Conservation (phyloP, 2,797 vertebrate species). For the Anguilla obscura region DNA sequence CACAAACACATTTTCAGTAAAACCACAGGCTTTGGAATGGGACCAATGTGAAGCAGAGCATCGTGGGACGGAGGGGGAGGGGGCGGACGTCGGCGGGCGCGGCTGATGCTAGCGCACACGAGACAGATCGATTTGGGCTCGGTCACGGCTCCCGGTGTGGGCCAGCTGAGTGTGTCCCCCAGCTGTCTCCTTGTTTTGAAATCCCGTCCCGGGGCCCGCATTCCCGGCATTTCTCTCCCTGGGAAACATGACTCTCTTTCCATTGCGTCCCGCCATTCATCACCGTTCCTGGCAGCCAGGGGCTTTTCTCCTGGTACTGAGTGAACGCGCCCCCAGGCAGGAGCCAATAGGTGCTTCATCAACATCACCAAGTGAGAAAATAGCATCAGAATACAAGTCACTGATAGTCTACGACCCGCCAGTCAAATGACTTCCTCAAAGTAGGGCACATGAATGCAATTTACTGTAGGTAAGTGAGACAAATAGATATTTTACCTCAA, state of each 20-base stretch:
- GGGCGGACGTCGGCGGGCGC: background rate
- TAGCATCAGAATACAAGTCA: background rate
- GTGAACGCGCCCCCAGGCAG: background rate
- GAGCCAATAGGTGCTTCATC: background rate
- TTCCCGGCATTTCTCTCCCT: slow-evolving; percentile 43
- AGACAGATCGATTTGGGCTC: slow-evolving; percentile 55
- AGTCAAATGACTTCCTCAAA: background rate
- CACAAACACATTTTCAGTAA: background rate
- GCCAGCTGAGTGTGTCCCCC: slow-evolving; percentile 52
- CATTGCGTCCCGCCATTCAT: slow-evolving; percentile 39
- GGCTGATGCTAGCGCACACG: slow-evolving; percentile 44
- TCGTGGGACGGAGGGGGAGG: background rate
- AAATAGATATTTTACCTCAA: background rate
- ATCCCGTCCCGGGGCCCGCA: slow-evolving; percentile 50
- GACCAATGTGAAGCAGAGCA: background rate
- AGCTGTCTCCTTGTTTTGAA: slow-evolving; percentile 53
- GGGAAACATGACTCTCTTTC: slow-evolving; percentile 42
- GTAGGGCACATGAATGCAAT: background rate
- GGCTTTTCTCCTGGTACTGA: slow-evolving; percentile 3
- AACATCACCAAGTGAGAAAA: slow-evolving; percentile 14
- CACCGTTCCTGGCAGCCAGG: slow-evolving; percentile 1
- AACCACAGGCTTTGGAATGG: background rate
- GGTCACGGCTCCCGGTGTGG: slow-evolving; percentile 51
- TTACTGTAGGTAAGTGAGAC: no score
- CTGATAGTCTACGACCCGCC: background rate